Conservation (phyloP, 2,888 invertebrate species). For the Latrodectus hesperus region DNA sequence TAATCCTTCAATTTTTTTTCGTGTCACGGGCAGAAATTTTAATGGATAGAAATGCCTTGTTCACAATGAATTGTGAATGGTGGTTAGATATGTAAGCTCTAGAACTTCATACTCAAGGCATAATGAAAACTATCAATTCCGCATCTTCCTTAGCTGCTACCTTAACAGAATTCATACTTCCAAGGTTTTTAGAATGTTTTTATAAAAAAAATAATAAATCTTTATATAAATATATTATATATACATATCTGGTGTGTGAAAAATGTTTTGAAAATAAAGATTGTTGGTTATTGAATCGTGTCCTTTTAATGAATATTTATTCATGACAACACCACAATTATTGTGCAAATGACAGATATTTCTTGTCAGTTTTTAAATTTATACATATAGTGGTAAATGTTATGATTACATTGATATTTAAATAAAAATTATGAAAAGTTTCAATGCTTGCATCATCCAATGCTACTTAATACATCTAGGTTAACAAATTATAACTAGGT, state of each 20-base stretch:
- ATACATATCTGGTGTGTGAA: slow-evolving; percentile 60
- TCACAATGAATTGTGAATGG: neutral
- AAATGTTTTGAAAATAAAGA: slow-evolving; percentile 52
- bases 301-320: neutral
- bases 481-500: too few relatives aligned
- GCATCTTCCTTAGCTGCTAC: neutral
- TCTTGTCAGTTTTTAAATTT: neutral
- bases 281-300: slow-evolving; percentile 35
- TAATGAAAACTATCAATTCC: neutral
- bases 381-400: too few relatives aligned
- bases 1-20: too few relatives aligned
- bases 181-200: slow-evolving; percentile 63
- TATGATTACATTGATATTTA: too few relatives aligned
- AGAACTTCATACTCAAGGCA: neutral
- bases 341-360: neutral
- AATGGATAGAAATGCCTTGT: neutral
- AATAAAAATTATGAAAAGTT: too few relatives aligned
- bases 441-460: too few relatives aligned
- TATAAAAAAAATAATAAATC: slow-evolving; percentile 54
- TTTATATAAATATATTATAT: slow-evolving; percentile 62
- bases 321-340: neutral
- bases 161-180: slow-evolving; percentile 24
- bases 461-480: too few relatives aligned
- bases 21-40: neutral
- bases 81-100: neutral